Conservation (phyloP, 2,113 vertebrate genomes). For the human region GRCh38 chr5:21826001-21826500, state of each 20-base stretch:
- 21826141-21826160: not conserved
- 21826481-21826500: not conserved
- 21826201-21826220: not conserved
- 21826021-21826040: not conserved
- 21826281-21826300: fast-evolving
- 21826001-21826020: not conserved
- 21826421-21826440: not conserved
- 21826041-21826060: not conserved
- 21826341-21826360: no score
- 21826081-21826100: not conserved
- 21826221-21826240: not conserved
- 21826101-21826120: not conserved
- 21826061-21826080: not conserved
- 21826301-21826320: not conserved
- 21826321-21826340: not conserved
- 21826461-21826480: not conserved
- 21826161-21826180: not conserved
- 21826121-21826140: not conserved
- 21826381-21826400: not conserved
- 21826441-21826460: not conserved
- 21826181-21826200: not conserved
- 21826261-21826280: not conserved
- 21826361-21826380: not conserved
- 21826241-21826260: not conserved
- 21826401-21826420: not conserved